Evolutionary conservation across 1,140 invertebrate species (phyloP).

Genomic region (Mactra quadrangularis): DNA sequence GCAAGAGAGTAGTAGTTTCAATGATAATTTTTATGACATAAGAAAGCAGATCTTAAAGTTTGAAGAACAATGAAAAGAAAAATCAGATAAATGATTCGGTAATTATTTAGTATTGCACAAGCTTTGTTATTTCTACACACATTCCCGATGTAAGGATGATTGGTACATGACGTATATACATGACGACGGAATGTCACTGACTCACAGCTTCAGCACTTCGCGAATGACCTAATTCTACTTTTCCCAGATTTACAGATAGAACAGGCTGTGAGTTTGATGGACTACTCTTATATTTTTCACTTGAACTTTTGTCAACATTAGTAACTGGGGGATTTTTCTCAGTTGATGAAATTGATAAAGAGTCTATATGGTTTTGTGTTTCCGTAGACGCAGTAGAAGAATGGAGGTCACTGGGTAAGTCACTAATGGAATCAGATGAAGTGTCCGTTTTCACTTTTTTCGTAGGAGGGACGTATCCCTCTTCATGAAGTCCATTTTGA

Average conservation of each 20-base stretch:
- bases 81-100: too few species aligned
- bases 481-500: constrained; percentile 50
- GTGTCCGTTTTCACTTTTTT: constrained; percentile 53
- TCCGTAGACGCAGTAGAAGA: constrained; percentile 41
- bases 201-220: constrained; percentile 49
- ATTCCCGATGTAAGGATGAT: too few species aligned
- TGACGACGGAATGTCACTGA: constrained; percentile 52
- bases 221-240: constrained; percentile 27
- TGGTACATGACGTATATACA: background rate
- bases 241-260: constrained; percentile 11
- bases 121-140: too few species aligned
- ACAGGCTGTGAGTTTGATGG: background rate
- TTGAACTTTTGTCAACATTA: background rate
- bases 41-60: too few species aligned
- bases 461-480: constrained; percentile 49
- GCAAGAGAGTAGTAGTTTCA: too few species aligned
- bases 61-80: too few species aligned
- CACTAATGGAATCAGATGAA: constrained; percentile 12
- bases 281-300: constrained; percentile 8
- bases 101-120: too few species aligned
- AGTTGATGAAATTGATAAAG: constrained; percentile 41
- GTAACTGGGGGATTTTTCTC: background rate
- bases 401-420: constrained; percentile 36
- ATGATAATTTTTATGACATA: too few species aligned
- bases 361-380: constrained; percentile 55